Base-by-base conservation (phyloP, 2,113 vertebrate species). In the Pithys albifrons region DNA sequence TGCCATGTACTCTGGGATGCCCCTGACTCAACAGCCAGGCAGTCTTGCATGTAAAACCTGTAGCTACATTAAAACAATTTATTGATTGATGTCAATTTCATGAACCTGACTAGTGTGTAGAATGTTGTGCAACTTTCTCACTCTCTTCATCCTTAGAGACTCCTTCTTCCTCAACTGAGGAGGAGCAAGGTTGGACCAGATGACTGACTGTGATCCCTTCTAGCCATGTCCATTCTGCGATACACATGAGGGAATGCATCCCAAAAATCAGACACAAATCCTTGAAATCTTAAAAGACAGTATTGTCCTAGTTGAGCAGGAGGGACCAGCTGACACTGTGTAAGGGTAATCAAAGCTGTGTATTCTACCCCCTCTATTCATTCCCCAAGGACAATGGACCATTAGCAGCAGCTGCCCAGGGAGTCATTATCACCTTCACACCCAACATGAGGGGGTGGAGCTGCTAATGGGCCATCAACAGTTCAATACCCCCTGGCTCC, bases 141-240 rank as follows among this genome's bases (percentile, higher is more conserved):
- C 27, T 41, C 10, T 48, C 3, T 52, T 79, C 9, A 13, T 58
- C 4, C 46, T 58, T 37, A 49, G 7, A 51, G 14, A 51, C 17
- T 46, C 7, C 2, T 1, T 14, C 9, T 76, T 76, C 20, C 9
- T 27, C 8, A 65, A 39, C 57, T 31, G 66, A 65, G 25, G 9
- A 49, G 43, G 67, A 43, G 41, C 14, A 27, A 51, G 31, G 7
- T 37, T 73, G 25, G 14, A 73, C 31, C 25, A 64, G 55, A 41
- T 41, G 19, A 49, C 7, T 31, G n/a, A 31, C 10, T 25, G 3
- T 31, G 19, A 14, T 57, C 16, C 11, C 25, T 73, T 72, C 22
- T 7, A 51, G 14, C 35, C 0, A 0, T 15, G 46, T 18, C 18
- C 31, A 58, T 65, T 80, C 17, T 58, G 31, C 37, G 51, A 48